Evolutionary conservation across 2,888 invertebrate genomes (phyloP), one percentile per base, ranked within the genome.

Genomic region (Hirtodrosophila histrioides): DNA sequence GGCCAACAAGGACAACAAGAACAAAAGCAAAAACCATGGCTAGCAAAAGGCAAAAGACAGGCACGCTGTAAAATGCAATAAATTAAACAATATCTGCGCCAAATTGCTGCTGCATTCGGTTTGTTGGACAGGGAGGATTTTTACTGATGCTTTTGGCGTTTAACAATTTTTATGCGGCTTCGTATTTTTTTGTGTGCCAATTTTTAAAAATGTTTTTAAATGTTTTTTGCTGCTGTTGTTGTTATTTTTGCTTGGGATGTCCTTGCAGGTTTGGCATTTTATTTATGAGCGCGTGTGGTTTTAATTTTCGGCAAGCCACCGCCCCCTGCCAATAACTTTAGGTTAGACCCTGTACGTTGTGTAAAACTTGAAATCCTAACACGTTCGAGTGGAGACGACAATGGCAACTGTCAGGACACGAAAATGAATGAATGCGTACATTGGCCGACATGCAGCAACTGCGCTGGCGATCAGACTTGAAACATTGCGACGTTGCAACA

Each of bases 61-160:
- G 64, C 58, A 66, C 72, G 69, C 86, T 88, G 88, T 88, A 84
- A 84, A 84, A 88, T 88, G 88, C 84, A 84, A 84, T 84, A 84
- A 84, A 84, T 84, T 84, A 88, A 84, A 84, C 84, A 84, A 86
- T 84, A 84, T 84, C 86, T 84, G 84, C 84, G 69, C 88, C 84
- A 84, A 84, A 84, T 84, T 84, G 84, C 84, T 75, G 88, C 78
- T 88, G 75, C 88, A 84, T 70, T 69, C 75, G 78, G 78, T 66
- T 62, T 65, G 75, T 61, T 55, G 66, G 60, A 23, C 61, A 58
- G 45, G 8, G 67, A 50, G 63, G 58, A 75, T 68, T 75, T 78
- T 87, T 65, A 71, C 84, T 82, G 82, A 86, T 81, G 80, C 80
- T 73, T 74, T 74, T 70, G 85, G 85, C 85, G 75, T 84, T 84